Conservation (phyloP, 2,797 vertebrate species). For the Anniella stebbinsi region DNA sequence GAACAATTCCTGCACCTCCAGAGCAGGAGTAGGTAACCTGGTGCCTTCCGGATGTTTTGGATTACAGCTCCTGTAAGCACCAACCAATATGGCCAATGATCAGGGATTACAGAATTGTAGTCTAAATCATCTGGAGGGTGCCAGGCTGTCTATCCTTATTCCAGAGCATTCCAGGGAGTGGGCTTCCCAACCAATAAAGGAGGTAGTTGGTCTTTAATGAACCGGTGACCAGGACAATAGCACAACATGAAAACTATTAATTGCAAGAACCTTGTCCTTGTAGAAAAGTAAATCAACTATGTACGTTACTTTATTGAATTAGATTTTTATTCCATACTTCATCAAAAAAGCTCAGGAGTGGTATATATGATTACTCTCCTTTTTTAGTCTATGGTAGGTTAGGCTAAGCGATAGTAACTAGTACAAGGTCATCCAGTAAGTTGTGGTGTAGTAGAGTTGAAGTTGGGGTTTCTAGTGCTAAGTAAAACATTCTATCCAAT, state of each 20-base stretch:
- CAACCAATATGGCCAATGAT: no score
- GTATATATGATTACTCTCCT: background rate
- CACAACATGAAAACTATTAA: background rate
- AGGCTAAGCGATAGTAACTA: background rate
- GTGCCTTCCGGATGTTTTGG: no score
- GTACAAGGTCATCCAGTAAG: background rate
- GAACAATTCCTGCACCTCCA: no score
- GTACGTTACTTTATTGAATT: background rate
- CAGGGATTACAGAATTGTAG: no score
- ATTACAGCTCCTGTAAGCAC: no score
- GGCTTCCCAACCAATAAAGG: background rate
- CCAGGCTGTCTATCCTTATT: background rate
- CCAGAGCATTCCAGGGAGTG: background rate
- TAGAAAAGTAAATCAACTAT: background rate
- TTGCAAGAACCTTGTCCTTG: background rate
- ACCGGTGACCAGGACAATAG: background rate
- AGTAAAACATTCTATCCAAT: no score
- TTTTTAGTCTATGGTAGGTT: background rate
- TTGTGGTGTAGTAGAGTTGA: background rate
- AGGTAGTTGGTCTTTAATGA: background rate
- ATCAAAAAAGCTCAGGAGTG: background rate
- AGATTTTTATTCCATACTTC: background rate
- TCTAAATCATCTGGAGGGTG: no score
- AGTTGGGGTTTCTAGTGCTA: no score
- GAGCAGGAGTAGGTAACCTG: no score